phyloP scores from a whole-genome alignment of 2,888 invertebrate genomes.

The Polymixis flavicincta region DNA sequence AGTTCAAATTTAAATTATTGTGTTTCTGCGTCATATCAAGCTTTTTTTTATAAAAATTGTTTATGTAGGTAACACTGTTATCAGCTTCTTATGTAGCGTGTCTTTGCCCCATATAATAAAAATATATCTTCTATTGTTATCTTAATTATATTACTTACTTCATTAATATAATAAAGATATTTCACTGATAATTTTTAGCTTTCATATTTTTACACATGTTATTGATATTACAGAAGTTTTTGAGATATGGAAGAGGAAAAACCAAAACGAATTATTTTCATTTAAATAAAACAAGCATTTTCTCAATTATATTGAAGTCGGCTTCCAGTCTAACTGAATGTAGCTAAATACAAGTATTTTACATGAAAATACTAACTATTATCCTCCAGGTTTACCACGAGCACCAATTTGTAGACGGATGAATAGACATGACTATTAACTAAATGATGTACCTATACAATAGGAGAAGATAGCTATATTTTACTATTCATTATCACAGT shows the following conservation, averaged over 20 bases:
- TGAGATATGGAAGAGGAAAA: not conserved
- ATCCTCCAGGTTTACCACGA: too few species aligned
- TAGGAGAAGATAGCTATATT: too few species aligned
- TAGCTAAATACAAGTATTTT: too few species aligned
- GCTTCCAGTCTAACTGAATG: not conserved
- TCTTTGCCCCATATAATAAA: conserved; percentile 10
- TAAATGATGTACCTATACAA: too few species aligned
- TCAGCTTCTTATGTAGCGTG: not conserved
- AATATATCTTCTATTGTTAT: not conserved
- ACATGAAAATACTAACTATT: too few species aligned
- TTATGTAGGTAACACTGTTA: conserved; percentile 1
- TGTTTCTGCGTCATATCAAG: conserved; percentile 29
- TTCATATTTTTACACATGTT: not conserved
- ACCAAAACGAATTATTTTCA: not conserved
- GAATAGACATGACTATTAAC: too few species aligned
- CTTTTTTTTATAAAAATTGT: not conserved
- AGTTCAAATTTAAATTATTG: not conserved
- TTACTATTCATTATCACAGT: too few species aligned
- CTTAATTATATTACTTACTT: too few species aligned
- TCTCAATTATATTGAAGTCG: not conserved
- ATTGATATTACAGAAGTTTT: not conserved
- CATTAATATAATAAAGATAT: too few species aligned
- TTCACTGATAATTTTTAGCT: too few species aligned
- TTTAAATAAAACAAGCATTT: not conserved
- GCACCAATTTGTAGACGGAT: too few species aligned